Percentiles rank a stretch among this genome's conserved stretches.
phyloP scores from a whole-genome alignment of 2,113 vertebrate genomes.

The Hippocampus zosterae region DNA sequence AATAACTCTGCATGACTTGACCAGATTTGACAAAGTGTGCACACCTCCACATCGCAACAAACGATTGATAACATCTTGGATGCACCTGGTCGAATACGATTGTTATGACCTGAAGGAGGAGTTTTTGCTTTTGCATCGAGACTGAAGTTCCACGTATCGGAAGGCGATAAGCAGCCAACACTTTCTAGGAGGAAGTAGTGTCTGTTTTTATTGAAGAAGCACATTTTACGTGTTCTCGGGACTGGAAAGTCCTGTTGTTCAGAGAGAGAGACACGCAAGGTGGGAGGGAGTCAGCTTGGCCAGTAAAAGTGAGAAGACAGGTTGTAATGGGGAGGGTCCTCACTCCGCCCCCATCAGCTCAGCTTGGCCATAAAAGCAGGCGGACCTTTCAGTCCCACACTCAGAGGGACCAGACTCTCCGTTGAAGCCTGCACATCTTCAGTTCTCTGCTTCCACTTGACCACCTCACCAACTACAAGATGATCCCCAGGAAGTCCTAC shows the following conservation, averaged over 20 bases:
- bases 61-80: background rate
- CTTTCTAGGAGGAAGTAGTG: background rate
- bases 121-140: background rate
- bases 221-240: conserved; percentile 69
- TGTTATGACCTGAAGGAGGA: too few species aligned
- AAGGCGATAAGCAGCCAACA: background rate
- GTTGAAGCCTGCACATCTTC: conserved; percentile 61
- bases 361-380: conserved; percentile 53
- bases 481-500: conserved; percentile 55
- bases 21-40: background rate
- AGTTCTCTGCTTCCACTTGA: conserved; percentile 25
- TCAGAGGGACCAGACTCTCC: conserved; percentile 73
- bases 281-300: conserved; percentile 20
- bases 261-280: conserved; percentile 18
- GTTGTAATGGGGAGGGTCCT: conserved; percentile 31
- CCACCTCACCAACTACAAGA: conserved; percentile 12
- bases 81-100: background rate
- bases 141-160: background rate
- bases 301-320: conserved; percentile 50
- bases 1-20: background rate
- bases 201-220: conserved; percentile 7
- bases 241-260: conserved; percentile 50
- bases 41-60: background rate
- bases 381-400: conserved; percentile 40
- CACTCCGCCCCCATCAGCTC: conserved; percentile 25